A percentile compares a stretch with the other conserved stretches of the same genome.
These are phyloP conservation scores for Epirrhoe alternata DNA, from an alignment of 2,888 invertebrate genomes.

Conservation along the genomic window DNA sequence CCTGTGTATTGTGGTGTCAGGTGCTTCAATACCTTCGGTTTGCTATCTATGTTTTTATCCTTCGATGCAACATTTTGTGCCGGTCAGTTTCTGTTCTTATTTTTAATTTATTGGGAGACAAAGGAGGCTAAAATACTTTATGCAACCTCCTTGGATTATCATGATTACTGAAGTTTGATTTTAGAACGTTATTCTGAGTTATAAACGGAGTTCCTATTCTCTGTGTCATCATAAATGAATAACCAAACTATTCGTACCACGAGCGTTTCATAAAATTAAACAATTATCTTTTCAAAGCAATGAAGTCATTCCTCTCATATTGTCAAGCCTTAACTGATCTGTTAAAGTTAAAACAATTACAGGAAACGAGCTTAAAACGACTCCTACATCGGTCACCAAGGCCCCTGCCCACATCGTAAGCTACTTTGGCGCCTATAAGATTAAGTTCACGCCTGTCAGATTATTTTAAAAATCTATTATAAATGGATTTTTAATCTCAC, in stretches of 20 bases:
- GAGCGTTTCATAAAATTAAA: no score
- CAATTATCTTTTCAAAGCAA: not conserved
- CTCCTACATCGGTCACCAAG: conserved; percentile 49
- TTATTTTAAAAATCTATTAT: not conserved
- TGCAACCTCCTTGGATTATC: no score
- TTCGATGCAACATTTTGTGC: conserved; percentile 5
- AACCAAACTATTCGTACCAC: no score
- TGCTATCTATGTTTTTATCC: conserved; percentile 15
- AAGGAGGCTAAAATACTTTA: not conserved
- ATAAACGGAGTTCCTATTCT: no score
- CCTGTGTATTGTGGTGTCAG: conserved; percentile 61
- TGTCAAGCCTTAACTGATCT: conserved; percentile 10
- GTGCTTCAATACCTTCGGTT: conserved; percentile 49
- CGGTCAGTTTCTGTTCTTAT: not conserved
- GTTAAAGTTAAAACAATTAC: conserved; percentile 36
- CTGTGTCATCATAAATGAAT: no score
- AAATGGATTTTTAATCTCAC: conserved; percentile 6
- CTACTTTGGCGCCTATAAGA: conserved; percentile 53
- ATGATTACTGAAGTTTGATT: no score
- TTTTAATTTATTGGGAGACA: conserved; percentile 2
- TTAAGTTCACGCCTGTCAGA: conserved; percentile 36
- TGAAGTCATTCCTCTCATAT: conserved; percentile 19
- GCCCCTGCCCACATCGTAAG: conserved; percentile 56
- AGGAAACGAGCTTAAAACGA: conserved; percentile 39
- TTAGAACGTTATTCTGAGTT: no score